phyloP scores from a whole-genome alignment of 2,888 invertebrate species.

The Sinotaia quadrata region DNA sequence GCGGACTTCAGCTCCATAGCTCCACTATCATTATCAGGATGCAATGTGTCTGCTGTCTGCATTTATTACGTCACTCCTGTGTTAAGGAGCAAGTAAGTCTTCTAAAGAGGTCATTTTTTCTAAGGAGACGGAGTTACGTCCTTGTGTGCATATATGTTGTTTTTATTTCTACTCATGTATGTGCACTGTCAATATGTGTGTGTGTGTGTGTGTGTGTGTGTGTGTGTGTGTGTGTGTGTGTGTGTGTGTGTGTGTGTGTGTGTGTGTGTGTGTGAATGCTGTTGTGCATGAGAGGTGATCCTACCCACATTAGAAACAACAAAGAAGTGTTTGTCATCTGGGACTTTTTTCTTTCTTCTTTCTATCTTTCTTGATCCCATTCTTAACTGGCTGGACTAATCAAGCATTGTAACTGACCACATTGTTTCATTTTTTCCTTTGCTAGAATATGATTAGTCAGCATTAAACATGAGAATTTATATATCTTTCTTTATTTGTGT shows the following conservation, averaged over 20 bases:
- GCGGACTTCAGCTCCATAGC: not conserved
- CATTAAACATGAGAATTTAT: no score
- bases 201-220: not conserved
- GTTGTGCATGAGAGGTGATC: no score
- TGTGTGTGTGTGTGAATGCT: not conserved
- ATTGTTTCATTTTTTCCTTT: not conserved
- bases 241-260: not conserved
- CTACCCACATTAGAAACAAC: no score
- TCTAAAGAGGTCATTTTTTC: no score
- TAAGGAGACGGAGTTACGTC: no score
- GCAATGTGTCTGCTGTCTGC: not conserved
- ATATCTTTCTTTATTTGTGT: no score
- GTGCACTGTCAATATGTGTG: not conserved
- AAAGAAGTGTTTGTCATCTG: no score
- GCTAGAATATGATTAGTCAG: no score
- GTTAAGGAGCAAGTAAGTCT: not conserved
- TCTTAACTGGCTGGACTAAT: not conserved
- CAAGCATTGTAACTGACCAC: not conserved
- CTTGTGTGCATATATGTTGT: not conserved
- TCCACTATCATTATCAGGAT: not conserved
- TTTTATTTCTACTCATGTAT: not conserved
- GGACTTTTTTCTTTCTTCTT: no score
- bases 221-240: not conserved
- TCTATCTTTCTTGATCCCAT: no score
- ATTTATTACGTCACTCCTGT: not conserved